Base-by-base conservation (phyloP, 1,140 invertebrate genomes). In the Tetramorium alpestre region DNA sequence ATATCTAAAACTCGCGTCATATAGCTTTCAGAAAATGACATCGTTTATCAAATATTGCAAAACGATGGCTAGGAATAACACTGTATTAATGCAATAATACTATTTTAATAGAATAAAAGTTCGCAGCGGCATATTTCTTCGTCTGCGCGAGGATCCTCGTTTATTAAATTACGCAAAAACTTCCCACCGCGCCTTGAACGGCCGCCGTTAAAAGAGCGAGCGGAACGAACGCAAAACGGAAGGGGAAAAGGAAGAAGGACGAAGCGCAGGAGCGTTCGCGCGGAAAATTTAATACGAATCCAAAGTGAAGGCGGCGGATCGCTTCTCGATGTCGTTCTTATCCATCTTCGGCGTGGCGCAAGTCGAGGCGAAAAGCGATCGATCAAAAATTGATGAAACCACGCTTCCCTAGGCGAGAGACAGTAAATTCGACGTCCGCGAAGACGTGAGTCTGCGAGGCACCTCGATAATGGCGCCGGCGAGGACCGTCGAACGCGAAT, bases 381-480 rank as follows among this genome's bases (percentile, higher is more conserved):
- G 82, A 86, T 89, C 69, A 80, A 89, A 89, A 89, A 89, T 89
- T 81, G 87, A 89, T 89, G 88, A 86, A 80, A 86, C 88, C 84
- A 81, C 82, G 69, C 81, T 89, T 89, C 58, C 44, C 33, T 33
- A 44, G 72, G 65, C 49, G 88, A 75, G 58, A 80, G 81, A 73
- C 49, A 75, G 82, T 89, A 89, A 89, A 89, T 89, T 89, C 84
- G 88, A 89, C 88, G 84, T 86, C 49, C 73, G 64, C 38, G 3
- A 60, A 72, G 56, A 75, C 87, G 88, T 86, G 82, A 85, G 80
- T 28, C 22, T 58, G 38, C 62, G 49, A 69, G 33, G 38, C 62
- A 77, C 11, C 22, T 62, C 73, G 87, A 89, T 89, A 89, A 89
- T 89, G 69, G 75, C 51, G 51, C 3, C 60, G 22, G 47, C 11